These are phyloP conservation scores for Cerastis rubricosa DNA, from an alignment of 2,888 invertebrate species.

Conservation along the genomic window DNA sequence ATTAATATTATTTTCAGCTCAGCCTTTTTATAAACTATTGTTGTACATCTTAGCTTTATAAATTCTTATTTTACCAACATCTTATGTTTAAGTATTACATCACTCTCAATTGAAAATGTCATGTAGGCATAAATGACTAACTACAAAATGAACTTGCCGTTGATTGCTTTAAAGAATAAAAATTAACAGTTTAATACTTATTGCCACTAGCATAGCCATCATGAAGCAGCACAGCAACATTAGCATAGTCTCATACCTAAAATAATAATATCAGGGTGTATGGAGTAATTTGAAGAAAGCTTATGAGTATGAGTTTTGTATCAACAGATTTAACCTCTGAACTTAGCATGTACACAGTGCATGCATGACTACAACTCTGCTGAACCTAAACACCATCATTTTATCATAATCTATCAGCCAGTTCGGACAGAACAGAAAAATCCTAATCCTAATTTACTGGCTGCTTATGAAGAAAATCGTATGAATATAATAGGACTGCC, in stretches of 20 bases:
- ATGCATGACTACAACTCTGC: neutral
- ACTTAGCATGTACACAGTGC: neutral
- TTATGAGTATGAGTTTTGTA: neutral
- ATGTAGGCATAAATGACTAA: neutral
- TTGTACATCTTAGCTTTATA: neutral
- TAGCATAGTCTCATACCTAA: conserved; percentile 5
- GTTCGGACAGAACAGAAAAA: neutral
- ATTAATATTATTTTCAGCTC: neutral
- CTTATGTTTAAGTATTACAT: neutral
- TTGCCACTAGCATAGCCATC: neutral
- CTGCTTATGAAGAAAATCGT: neutral
- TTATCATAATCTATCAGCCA: neutral
- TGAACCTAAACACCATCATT: neutral
- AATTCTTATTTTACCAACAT: neutral
- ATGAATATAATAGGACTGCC: neutral
- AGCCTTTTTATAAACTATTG: conserved; percentile 4
- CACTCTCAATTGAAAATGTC: neutral
- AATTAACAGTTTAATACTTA: neutral
- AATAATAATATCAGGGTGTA: conserved; percentile 4
- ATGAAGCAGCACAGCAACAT: conserved; percentile 16
- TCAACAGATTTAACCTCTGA: neutral
- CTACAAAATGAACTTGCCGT: neutral
- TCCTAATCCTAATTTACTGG: neutral
- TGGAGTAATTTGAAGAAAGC: neutral
- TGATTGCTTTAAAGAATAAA: neutral